Evolutionary conservation across 2,888 invertebrate genomes (phyloP).

Genomic region (Spilarctia lutea): DNA sequence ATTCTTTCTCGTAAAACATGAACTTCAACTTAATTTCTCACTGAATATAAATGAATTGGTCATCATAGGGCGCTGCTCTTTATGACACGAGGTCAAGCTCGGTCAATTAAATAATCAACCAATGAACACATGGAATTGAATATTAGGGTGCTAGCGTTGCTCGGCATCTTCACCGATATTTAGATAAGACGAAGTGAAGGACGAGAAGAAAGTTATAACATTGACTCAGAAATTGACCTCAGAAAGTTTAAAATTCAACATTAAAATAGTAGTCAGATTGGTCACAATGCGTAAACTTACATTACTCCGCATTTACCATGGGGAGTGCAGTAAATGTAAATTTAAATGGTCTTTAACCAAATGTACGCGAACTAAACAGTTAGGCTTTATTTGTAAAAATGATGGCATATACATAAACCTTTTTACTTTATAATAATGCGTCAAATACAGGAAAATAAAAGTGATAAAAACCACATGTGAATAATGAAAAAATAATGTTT

Average conservation of each 20-base stretch:
- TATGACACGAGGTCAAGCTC: conserved; percentile 65
- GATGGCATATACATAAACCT: background rate
- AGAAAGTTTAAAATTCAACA: background rate
- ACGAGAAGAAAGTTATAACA: background rate
- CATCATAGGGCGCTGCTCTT: conserved; percentile 72
- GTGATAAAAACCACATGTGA: background rate
- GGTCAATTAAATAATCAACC: conserved; percentile 76
- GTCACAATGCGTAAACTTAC: background rate
- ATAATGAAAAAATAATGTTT: background rate
- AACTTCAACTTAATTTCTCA: background rate
- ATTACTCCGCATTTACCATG: too few relatives aligned
- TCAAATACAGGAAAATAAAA: background rate
- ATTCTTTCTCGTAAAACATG: background rate
- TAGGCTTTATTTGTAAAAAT: background rate
- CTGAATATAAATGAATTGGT: conserved; percentile 55
- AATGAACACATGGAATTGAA: conserved; percentile 25
- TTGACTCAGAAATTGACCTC: background rate
- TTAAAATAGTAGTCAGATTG: background rate
- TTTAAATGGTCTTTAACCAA: background rate
- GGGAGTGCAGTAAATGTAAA: too few relatives aligned
- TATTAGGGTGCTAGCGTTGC: conserved; percentile 4
- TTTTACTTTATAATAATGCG: background rate
- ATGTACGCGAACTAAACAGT: background rate
- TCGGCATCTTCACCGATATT: conserved; percentile 2
- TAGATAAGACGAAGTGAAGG: background rate